Base-by-base conservation (phyloP, 1,140 invertebrate genomes). In the Micrasema longulum region DNA sequence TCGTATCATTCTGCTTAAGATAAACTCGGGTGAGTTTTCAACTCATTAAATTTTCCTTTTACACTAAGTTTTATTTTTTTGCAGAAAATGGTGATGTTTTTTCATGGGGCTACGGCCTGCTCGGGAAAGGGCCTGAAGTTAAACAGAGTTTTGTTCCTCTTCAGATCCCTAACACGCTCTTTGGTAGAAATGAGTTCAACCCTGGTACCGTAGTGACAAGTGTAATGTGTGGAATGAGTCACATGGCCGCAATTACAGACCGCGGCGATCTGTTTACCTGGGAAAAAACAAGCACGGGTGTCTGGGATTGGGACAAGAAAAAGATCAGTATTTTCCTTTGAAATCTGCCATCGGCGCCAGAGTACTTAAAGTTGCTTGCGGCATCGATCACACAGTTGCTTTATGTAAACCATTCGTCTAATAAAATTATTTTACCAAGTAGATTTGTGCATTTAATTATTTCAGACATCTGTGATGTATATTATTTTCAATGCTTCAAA, bases 71-170 rank as follows among this genome's bases (percentile, higher is more conserved):
- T 57, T 12, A 2, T 57, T 60, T 43, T 20, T 77, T 82, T 79
- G 70, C 84, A 93, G 94, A 93, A 73, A 79, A 88, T 74, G 95
- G 95, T 9, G 84, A 94, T 41, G 93, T 97, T 0, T 98, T 90
- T 84, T 90, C 93, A 1, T 98, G 97, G 97, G 97, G 97, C 9
- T 97, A 89, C 82, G 97, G 97, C 50, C 88, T 97, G 74, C 84
- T 99, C 45, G 97, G 97, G 0, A 87, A 92, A 47, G 97, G 97
- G 0, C 96, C 96, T 0, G 85, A 91, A 76, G 89, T 93, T 0
- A 85, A 90, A 66, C 87, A 88, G 68, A 82, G 89, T 5, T 74
- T 79, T 4, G 82, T 82, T 73, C 97, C 96, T 1, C 87, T 89
- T 50, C 78, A 88, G 71, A 90, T 98, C 48, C 92, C 96, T 7